A percentile compares a stretch with the other conserved stretches of the same genome.
Evolutionary conservation across 2,113 vertebrate genomes (phyloP).

Genomic region (Apaloderma vittatum): DNA sequence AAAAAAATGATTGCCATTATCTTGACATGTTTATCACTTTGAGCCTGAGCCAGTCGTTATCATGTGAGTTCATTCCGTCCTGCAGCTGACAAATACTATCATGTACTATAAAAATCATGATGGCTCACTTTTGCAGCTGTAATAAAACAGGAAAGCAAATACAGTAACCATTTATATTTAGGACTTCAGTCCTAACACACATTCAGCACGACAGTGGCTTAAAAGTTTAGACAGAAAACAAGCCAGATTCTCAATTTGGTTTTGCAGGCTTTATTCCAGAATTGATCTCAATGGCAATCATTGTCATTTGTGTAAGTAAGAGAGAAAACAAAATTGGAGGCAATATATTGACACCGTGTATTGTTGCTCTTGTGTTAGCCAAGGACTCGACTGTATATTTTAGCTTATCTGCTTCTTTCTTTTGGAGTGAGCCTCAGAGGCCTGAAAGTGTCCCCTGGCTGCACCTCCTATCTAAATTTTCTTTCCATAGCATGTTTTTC

Average conservation of each 20-base stretch:
- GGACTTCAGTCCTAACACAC: background rate
- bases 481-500: background rate
- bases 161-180: conserved; percentile 46
- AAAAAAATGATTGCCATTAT: conserved; percentile 51
- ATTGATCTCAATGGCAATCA: background rate
- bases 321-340: background rate
- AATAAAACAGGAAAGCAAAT: conserved; percentile 55
- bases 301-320: background rate
- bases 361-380: background rate
- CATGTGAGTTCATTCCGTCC: conserved; percentile 53
- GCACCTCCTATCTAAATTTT: background rate
- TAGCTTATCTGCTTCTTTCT: background rate
- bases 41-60: conserved; percentile 49
- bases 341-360: background rate
- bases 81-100: conserved; percentile 67
- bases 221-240: background rate
- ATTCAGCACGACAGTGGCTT: background rate
- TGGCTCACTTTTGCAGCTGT: conserved; percentile 49
- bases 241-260: background rate
- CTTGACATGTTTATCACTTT: conserved; percentile 71
- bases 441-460: background rate
- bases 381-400: background rate
- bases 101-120: conserved; percentile 64
- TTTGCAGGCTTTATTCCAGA: background rate
- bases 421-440: background rate